These are phyloP conservation scores for Acanthaster planci DNA, from an alignment of 35 echinoderm and acorn worm genomes.

Conservation along the genomic window DNA sequence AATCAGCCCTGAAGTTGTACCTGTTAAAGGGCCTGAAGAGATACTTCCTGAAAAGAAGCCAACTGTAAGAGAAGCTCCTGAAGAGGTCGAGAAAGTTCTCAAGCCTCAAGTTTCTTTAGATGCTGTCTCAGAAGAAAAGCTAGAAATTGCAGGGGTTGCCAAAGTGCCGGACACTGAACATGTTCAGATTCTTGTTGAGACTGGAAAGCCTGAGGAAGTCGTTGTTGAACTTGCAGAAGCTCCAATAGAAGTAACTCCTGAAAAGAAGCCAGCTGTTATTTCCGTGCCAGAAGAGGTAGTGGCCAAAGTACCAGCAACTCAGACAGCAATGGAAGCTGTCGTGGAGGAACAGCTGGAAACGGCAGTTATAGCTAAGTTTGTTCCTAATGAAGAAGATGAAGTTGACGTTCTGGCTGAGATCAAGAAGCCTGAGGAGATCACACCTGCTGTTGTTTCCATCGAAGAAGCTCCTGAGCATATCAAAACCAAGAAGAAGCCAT, in stretches of 20 bases:
- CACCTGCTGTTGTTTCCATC: conserved; percentile 9
- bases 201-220: conserved; percentile 13
- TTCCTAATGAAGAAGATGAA: not conserved
- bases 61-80: not conserved
- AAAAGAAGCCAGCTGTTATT: conserved; percentile 24
- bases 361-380: not conserved
- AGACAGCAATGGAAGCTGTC: not conserved
- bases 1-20: conserved; percentile 17
- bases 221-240: conserved; percentile 3
- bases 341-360: conserved; percentile 1
- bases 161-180: conserved; percentile 32
- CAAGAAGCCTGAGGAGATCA: conserved; percentile 30
- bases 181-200: conserved; percentile 5
- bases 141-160: conserved; percentile 45
- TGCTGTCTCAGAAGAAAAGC: conserved; percentile 41
- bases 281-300: conserved; percentile 20
- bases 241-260: conserved; percentile 1
- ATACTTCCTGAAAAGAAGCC: not conserved
- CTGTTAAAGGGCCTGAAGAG: conserved; percentile 34
- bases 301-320: not conserved
- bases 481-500: not conserved
- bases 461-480: conserved; percentile 35
- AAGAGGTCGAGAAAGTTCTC: not conserved
- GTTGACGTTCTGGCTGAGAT: conserved; percentile 4
- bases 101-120: conserved; percentile 7